Conservation (phyloP, 2,888 invertebrate species). For the Clitarchus hookeri region DNA sequence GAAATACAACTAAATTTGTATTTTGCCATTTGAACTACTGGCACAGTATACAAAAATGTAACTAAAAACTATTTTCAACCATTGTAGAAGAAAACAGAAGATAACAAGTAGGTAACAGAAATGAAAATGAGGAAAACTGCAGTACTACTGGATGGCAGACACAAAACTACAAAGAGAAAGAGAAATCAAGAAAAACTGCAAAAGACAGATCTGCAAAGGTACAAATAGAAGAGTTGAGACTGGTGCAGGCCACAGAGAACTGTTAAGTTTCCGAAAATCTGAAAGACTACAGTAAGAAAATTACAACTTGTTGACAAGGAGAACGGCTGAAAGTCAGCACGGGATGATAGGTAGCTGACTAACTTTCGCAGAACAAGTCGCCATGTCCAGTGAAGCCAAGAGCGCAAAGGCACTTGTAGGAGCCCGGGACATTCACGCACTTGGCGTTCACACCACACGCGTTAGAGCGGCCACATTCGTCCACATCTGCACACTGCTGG, state of each 20-base stretch:
- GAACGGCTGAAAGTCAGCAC: not conserved
- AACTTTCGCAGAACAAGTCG: slow-evolving; percentile 76
- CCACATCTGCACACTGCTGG: slow-evolving; percentile 70
- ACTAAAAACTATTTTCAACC: not conserved
- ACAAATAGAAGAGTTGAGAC: not conserved
- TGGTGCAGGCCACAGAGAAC: not conserved
- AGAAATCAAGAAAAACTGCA: not conserved
- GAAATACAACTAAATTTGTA: too few species aligned
- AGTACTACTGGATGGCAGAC: not conserved
- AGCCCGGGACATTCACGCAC: slow-evolving; percentile 81
- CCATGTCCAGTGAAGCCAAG: slow-evolving; percentile 77
- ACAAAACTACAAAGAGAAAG: not conserved
- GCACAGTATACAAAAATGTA: not conserved
- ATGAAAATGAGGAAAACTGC: not conserved
- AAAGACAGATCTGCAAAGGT: not conserved
- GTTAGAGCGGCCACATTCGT: slow-evolving; percentile 70
- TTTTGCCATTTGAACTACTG: not conserved
- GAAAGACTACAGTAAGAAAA: not conserved
- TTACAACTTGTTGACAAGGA: not conserved
- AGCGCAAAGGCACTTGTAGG: slow-evolving; percentile 76
- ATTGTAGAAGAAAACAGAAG: not conserved
- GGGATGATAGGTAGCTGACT: slow-evolving; percentile 53
- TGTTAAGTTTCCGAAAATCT: not conserved
- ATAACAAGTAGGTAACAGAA: not conserved
- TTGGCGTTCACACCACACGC: slow-evolving; percentile 77